Base-by-base conservation (phyloP, 2,888 invertebrate species). In the Xestia rhomboidea region DNA sequence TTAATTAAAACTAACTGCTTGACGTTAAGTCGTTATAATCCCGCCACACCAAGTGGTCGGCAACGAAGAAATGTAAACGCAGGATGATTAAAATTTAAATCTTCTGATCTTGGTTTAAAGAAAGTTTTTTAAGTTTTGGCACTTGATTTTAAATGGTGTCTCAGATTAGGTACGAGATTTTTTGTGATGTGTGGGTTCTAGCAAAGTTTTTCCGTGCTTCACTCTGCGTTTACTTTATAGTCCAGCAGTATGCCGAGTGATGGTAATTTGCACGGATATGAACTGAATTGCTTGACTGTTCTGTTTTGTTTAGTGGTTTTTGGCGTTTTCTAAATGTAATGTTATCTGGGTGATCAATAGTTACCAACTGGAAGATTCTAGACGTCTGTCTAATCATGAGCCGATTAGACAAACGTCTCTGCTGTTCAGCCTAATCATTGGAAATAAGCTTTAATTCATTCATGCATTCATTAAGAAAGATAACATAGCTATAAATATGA, bases 1-100 rank as follows among this genome's bases (percentile, higher is more conserved):
- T 82, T 87, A 84, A 87, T 87, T 82, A 84, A 87, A 84, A 87
- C 82, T 88, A 85, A 85, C 85, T 78, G 82, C 79, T 74, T 74
- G 76, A 68, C 67, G 69, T 68, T 70, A 57, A 82, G 78, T 64
- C 71, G 72, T 81, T 77, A 81, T 77, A 82, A 87, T 80, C 77
- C 76, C 13, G 70, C 57, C 38, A 44, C 77, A 73, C 63, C 41
- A 62, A 73, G 75, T 69, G 27, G 74, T n/a, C 57, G 73, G 75
- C 75, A 62, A 77, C 67, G 73, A 81, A 84, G 75, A 76, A 77
- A 84, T 77, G 64, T 79, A 69, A 79, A 82, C 49, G 54, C 54
- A 54, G 46, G 38, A 49, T 75, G 64, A 81, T 85, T 77, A 81
- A 84, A 77, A 76, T 84, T 81, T 67, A 41, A 82, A 86, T 78